A percentile compares a stretch with the other conserved stretches of the same genome.
phyloP scores from a whole-genome alignment of 2,113 vertebrate genomes.

The Sitta europaea region DNA sequence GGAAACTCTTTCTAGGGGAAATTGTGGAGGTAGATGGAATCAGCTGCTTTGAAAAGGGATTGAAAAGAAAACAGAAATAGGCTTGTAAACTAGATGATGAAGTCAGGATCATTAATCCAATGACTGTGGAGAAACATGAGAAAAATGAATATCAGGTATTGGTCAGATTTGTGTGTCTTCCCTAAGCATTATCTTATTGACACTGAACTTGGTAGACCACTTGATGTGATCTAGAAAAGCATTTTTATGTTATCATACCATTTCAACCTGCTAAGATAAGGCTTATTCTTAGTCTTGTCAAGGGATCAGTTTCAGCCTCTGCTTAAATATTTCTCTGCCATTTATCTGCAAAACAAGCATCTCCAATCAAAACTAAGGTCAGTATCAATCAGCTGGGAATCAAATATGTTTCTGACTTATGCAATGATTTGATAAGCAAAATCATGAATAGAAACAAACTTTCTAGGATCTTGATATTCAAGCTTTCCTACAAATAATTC shows the following conservation, averaged over 20 bases:
- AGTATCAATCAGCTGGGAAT: background rate
- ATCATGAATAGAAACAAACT: background rate
- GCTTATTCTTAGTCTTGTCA: background rate
- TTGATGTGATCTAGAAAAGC: background rate
- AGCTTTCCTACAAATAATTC: background rate
- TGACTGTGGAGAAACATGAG: background rate
- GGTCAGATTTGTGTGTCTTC: background rate
- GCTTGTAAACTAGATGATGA: background rate
- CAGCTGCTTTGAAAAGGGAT: background rate
- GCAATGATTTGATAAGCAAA: background rate
- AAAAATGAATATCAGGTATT: background rate
- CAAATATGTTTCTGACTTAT: background rate
- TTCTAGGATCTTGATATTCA: background rate
- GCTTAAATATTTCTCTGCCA: background rate
- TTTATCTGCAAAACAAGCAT: background rate
- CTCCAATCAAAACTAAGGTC: background rate
- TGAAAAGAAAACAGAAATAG: background rate
- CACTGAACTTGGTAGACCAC: background rate
- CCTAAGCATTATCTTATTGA: background rate
- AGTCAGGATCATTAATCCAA: background rate
- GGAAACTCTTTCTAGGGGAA: background rate
- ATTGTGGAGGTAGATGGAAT: background rate
- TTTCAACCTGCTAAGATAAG: background rate
- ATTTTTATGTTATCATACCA: background rate
- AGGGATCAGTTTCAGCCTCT: background rate